Evolutionary conservation across 2,797 vertebrate species (phyloP).

Genomic region (Sebastes flavidus): DNA sequence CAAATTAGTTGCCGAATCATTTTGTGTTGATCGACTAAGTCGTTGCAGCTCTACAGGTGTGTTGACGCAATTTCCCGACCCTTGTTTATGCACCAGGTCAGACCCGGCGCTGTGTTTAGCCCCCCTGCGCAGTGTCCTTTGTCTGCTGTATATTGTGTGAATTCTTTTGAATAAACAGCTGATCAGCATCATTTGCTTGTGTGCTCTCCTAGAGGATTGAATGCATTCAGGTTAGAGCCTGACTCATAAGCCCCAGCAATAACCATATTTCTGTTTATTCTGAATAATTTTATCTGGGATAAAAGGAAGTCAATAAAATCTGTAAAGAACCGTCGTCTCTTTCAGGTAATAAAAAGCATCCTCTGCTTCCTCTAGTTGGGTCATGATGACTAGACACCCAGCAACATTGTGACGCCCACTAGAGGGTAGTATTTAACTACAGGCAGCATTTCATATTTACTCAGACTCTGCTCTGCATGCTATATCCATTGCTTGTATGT

Average conservation of each 20-base stretch:
- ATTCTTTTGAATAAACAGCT: neutral
- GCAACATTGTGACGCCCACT: constrained; percentile 51
- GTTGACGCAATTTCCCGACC: neutral
- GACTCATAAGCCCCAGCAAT: neutral
- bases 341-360: constrained; percentile 14
- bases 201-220: neutral
- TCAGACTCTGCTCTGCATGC: neutral
- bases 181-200: neutral
- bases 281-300: neutral
- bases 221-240: neutral
- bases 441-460: constrained; percentile 35
- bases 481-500: neutral
- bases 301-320: neutral
- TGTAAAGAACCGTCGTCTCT: neutral
- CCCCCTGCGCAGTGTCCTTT: neutral
- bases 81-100: neutral
- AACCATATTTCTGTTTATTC: neutral
- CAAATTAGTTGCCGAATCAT: neutral
- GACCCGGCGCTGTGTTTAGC: neutral
- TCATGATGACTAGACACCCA: neutral
- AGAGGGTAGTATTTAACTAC: constrained; percentile 81
- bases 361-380: neutral
- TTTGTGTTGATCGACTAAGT: too few relatives aligned
- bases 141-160: neutral
- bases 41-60: neutral